Evolutionary conservation across 2,113 vertebrate genomes (phyloP).

Genomic region (Protobothrops flavoviridis): DNA sequence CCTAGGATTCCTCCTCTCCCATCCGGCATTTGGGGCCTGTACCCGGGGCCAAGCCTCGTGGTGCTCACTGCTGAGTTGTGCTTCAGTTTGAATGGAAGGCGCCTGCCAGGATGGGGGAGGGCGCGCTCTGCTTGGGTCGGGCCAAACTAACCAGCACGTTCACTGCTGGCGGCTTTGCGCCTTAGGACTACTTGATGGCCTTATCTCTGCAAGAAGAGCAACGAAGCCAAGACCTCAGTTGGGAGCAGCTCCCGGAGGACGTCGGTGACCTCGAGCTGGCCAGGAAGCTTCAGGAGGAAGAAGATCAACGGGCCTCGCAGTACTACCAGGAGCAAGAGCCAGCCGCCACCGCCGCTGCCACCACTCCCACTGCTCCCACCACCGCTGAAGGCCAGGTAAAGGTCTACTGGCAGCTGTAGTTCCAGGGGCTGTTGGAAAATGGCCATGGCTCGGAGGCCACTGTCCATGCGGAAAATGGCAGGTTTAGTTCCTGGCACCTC

Average conservation of each 20-base stretch:
- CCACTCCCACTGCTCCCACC: slow-evolving; percentile 70
- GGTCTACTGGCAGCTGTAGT: neutral
- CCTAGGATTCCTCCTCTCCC: neutral
- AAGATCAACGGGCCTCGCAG: slow-evolving; percentile 92
- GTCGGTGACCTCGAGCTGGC: slow-evolving; percentile 95
- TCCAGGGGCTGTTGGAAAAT: no score
- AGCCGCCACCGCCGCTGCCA: slow-evolving; percentile 70
- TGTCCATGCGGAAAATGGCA: no score
- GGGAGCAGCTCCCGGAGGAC: slow-evolving; percentile 95
- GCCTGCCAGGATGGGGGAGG: no score
- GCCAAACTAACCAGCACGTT: neutral
- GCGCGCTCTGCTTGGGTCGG: neutral
- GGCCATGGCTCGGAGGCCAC: neutral
- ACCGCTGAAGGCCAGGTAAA: slow-evolving; percentile 73
- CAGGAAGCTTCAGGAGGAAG: slow-evolving; percentile 97
- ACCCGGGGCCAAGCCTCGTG: neutral
- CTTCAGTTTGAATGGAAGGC: neutral
- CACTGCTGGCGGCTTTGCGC: slow-evolving; percentile 37
- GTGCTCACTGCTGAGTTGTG: neutral
- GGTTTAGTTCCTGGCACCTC: neutral
- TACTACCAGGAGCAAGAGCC: slow-evolving; percentile 98
- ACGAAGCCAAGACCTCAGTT: slow-evolving; percentile 90
- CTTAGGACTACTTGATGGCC: slow-evolving; percentile 97
- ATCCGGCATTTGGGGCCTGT: no score
- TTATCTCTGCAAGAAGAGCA: slow-evolving; percentile 98